Conservation (phyloP, 2,888 invertebrate species). For the Brenthis hecate region DNA sequence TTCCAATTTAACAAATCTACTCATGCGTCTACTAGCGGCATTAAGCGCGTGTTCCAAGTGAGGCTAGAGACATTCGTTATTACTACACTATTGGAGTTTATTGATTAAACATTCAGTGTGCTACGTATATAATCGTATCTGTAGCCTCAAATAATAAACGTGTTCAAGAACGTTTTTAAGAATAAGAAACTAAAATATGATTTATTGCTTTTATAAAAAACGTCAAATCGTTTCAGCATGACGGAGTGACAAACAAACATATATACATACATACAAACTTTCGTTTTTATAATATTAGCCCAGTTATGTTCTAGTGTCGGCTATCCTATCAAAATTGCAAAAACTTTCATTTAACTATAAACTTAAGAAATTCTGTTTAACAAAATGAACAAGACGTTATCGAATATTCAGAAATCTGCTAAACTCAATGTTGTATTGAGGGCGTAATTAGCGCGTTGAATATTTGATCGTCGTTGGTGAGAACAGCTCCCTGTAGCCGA, state of each 20-base stretch:
- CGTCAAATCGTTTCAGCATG: too few relatives aligned
- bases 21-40: slow-evolving; percentile 9
- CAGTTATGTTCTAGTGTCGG: too few relatives aligned
- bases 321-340: background rate
- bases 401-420: slow-evolving; percentile 14
- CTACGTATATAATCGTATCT: background rate
- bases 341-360: background rate
- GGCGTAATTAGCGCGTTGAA: slow-evolving; percentile 33
- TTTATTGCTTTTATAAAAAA: too few relatives aligned
- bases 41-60: background rate
- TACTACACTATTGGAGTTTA: slow-evolving; percentile 4
- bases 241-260: too few relatives aligned
- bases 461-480: slow-evolving; percentile 32
- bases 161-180: slow-evolving; percentile 3
- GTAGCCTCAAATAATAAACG: slow-evolving; percentile 17
- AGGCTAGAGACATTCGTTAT: slow-evolving; percentile 11
- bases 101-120: slow-evolving; percentile 17
- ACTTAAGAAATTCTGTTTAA: background rate
- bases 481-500: slow-evolving; percentile 31
- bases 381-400: slow-evolving; percentile 5
- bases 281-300: too few relatives aligned
- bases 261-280: too few relatives aligned
- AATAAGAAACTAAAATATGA: slow-evolving; percentile 8
- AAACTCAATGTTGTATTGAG: slow-evolving; percentile 22
- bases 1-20: background rate